These are phyloP conservation scores for Cerastoderma edule DNA, from an alignment of 2,888 invertebrate species.

Conservation along the genomic window DNA sequence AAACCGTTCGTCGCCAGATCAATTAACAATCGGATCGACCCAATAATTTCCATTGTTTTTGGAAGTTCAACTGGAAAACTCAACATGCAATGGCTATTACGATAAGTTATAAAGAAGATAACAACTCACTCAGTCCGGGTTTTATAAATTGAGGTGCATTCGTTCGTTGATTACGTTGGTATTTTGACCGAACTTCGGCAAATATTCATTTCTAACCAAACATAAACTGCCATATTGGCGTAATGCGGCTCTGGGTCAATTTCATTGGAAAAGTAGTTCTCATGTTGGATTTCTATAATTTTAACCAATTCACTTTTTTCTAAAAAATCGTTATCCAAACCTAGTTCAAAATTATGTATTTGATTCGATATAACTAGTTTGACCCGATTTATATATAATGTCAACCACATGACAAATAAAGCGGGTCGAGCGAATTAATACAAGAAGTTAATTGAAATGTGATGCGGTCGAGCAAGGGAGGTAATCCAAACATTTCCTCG, in stretches of 20 bases:
- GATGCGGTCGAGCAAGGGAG: constrained; percentile 34
- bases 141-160: constrained; percentile 2
- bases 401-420: too few relatives aligned
- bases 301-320: too few relatives aligned
- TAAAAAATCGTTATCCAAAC: too few relatives aligned
- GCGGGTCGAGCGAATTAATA: constrained; percentile 31
- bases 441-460: constrained; percentile 34
- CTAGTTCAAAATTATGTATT: too few relatives aligned
- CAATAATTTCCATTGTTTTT: too few relatives aligned
- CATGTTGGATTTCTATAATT: too few relatives aligned
- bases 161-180: neutral
- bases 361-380: too few relatives aligned
- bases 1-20: too few relatives aligned
- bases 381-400: too few relatives aligned
- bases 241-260: constrained; percentile 45
- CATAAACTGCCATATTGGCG: constrained; percentile 56
- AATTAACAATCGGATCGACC: too few relatives aligned
- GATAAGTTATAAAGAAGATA: neutral
- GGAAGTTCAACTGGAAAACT: neutral
- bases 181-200: neutral
- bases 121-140: neutral
- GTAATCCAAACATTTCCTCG: constrained; percentile 19
- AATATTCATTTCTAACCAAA: constrained; percentile 22
- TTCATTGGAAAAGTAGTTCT: constrained; percentile 35
- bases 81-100: neutral